A percentile compares a stretch with the other conserved stretches of the same genome.
These are phyloP conservation scores for Squalus acanthias DNA, from an alignment of 2,797 vertebrate species.

Conservation along the genomic window DNA sequence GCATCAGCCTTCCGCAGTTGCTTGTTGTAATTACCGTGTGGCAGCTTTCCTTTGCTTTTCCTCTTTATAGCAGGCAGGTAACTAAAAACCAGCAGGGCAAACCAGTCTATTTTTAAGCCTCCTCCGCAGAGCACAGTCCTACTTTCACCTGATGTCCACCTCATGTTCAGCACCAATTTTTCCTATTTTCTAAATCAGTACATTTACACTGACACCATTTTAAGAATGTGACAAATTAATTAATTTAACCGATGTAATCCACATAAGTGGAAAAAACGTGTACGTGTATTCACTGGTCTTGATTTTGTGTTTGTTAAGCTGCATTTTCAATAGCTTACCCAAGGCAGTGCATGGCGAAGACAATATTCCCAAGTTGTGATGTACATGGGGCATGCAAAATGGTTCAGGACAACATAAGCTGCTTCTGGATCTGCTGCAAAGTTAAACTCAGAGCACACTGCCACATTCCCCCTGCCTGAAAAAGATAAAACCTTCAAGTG, in stretches of 20 bases:
- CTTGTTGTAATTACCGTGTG: background rate
- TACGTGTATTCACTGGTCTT: background rate
- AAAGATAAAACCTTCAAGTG: background rate
- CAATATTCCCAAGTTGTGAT: constrained; percentile 53
- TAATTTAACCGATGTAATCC: background rate
- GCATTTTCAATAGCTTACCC: constrained; percentile 42
- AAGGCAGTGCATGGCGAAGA: constrained; percentile 40
- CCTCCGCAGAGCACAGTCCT: background rate
- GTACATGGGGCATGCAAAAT: constrained; percentile 63
- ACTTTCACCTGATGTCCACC: background rate
- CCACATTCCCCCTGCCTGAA: constrained; percentile 66
- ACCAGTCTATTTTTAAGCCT: background rate
- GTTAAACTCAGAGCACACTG: constrained; percentile 66
- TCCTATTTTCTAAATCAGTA: background rate
- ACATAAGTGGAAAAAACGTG: background rate
- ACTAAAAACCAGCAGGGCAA: background rate
- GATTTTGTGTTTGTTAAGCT: background rate
- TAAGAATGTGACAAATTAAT: background rate
- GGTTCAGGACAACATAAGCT: constrained; percentile 67
- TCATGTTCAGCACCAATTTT: background rate
- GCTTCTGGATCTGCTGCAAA: constrained; percentile 71
- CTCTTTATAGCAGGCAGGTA: background rate
- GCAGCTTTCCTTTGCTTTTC: background rate
- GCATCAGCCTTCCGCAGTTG: background rate
- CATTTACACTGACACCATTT: background rate